Percentiles rank a stretch among this genome's conserved stretches.
Conservation (phyloP, 2,797 vertebrate genomes). For the Cynodonichthys magdalenae region DNA sequence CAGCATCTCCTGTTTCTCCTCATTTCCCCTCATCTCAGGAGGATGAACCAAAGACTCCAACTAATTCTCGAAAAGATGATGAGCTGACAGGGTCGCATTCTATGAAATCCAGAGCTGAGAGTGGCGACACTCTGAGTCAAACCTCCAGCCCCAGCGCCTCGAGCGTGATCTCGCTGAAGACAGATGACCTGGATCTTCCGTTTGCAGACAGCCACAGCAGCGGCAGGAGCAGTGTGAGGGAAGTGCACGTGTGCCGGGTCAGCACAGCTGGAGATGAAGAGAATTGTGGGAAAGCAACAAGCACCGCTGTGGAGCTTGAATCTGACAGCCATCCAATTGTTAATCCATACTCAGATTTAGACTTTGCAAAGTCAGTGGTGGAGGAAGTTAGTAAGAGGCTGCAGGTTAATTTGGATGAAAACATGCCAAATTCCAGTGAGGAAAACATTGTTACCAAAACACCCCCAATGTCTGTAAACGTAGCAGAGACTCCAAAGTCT, state of each 20-base stretch:
- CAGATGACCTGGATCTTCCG: slow-evolving; percentile 55
- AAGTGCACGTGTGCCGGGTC: slow-evolving; percentile 50
- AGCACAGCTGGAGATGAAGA: slow-evolving; percentile 23
- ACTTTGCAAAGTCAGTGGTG: slow-evolving; percentile 66
- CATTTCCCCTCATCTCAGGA: slow-evolving; percentile 8
- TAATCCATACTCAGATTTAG: slow-evolving; percentile 11
- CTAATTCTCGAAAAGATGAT: slow-evolving; percentile 29
- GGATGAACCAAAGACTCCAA: slow-evolving; percentile 46
- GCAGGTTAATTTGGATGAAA: slow-evolving; percentile 67
- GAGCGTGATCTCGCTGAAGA: slow-evolving; percentile 49
- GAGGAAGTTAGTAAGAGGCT: slow-evolving; percentile 75
- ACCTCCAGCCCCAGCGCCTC: slow-evolving; percentile 51
- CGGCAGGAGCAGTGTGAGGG: slow-evolving; percentile 71
- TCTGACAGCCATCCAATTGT: neutral
- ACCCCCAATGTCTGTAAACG: slow-evolving; percentile 19
- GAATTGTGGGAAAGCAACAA: slow-evolving; percentile 52
- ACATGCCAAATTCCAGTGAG: neutral
- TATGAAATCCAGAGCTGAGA: neutral
- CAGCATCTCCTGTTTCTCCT: slow-evolving; percentile 51
- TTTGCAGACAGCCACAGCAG: slow-evolving; percentile 79
- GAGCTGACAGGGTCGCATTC: neutral
- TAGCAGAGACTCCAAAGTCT: slow-evolving; percentile 46
- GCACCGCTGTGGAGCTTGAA: slow-evolving; percentile 19
- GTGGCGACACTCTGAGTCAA: slow-evolving; percentile 13
- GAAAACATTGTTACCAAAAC: slow-evolving; percentile 1